Evolutionary conservation across 2,888 invertebrate species (phyloP).

Genomic region (Tipula helvola): DNA sequence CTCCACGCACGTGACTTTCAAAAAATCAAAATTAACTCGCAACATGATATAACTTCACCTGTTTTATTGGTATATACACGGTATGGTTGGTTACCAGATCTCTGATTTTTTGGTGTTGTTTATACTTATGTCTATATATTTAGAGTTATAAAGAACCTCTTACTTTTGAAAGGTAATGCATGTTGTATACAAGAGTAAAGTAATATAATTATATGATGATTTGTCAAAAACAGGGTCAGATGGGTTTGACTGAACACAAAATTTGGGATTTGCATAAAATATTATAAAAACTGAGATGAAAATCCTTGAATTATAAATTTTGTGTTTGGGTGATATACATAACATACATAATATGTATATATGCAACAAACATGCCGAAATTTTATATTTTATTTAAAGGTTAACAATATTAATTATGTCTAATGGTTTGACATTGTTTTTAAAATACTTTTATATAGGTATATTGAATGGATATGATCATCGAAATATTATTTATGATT

Average conservation of each 20-base stretch:
- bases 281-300: neutral
- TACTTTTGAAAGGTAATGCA: neutral
- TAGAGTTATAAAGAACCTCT: neutral
- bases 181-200: neutral
- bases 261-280: neutral
- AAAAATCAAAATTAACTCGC: neutral
- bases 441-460: neutral
- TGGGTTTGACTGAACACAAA: neutral
- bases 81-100: neutral
- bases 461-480: neutral
- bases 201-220: neutral
- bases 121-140: no score
- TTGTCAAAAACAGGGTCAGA: constrained; percentile 4
- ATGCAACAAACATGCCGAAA: neutral
- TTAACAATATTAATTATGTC: neutral
- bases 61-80: neutral
- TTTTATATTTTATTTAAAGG: neutral
- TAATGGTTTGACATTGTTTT: neutral
- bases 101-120: no score
- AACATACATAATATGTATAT: neutral
- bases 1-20: constrained; percentile 4
- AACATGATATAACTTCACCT: neutral
- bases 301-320: neutral
- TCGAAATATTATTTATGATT: neutral
- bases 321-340: neutral